Evolutionary conservation across 2,797 vertebrate genomes (phyloP), one percentile per base, ranked within the genome.

Genomic region (Cottoperca gobio): DNA sequence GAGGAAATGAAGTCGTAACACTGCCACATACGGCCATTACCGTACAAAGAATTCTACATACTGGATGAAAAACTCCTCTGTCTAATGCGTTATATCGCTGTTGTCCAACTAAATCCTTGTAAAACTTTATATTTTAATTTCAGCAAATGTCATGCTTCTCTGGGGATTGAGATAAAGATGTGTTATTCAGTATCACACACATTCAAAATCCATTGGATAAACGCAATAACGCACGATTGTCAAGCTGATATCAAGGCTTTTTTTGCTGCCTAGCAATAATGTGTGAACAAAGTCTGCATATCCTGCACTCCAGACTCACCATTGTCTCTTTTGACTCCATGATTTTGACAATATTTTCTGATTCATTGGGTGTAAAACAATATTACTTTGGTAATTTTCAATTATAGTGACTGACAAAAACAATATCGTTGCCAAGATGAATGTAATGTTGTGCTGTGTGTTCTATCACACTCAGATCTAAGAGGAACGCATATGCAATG

Each of bases 401-500:
- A 26, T 76, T 3, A 70, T 1, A 14, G 24, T 2, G 11, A 19
- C 35, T n/a, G 54, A 71, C 35, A 59, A 66, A 76, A 67, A 48
- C 43, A 45, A 54, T 3, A 23, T 13, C 31, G 21, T 42, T 60
- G 73, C 42, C 8, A 3, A 39, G 14, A 73, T 54, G 13, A 62
- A 49, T 43, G 23, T 5, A 33, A 62, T 24, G 31, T 52, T 67
- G 37, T 62, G 52, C 9, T 6, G 35, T 61, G 49, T 17, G 11
- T 77, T 81, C 49, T 6, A 73, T 81, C 66, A 76, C 76, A 76
- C 73, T 86, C 81, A 72, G 61, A 86, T 86, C 68, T 80, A 55
- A 76, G 80, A 78, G 74, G 83, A 88, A 88, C 89, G 86, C 79
- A 31, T 88, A 75, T 73, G 82, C 82, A 77, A 82, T 77, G 83